phyloP scores from a whole-genome alignment of 2,797 vertebrate species.

The Perodicticus potto region DNA sequence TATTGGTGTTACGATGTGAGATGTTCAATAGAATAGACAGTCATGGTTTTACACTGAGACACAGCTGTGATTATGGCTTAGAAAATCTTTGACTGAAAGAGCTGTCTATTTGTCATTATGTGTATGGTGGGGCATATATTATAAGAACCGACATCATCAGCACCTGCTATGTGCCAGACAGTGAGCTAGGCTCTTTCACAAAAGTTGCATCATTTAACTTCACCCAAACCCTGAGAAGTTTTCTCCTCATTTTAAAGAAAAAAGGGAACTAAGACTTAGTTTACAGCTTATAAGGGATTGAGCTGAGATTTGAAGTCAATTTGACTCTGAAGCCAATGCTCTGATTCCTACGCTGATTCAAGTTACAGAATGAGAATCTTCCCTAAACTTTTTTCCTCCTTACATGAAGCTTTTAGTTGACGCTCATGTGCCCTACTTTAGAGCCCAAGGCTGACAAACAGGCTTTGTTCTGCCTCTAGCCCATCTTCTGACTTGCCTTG shows the following conservation, averaged over 20 bases:
- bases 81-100: constrained; percentile 68
- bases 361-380: constrained; percentile 61
- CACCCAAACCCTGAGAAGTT: neutral
- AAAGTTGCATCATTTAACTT: constrained; percentile 35
- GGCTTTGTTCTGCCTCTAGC: constrained; percentile 76
- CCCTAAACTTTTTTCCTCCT: constrained; percentile 44
- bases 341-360: too few species aligned
- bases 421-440: constrained; percentile 76
- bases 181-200: constrained; percentile 18
- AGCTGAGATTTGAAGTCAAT: too few species aligned
- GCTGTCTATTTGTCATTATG: constrained; percentile 50
- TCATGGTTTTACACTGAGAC: constrained; percentile 69
- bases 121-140: constrained; percentile 1
- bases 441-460: constrained; percentile 70
- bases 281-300: too few species aligned
- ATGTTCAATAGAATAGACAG: constrained; percentile 50
- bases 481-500: constrained; percentile 70
- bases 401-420: constrained; percentile 57
- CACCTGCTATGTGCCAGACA: constrained; percentile 20
- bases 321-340: too few species aligned
- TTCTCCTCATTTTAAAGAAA: constrained; percentile 40
- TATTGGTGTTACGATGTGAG: constrained; percentile 67
- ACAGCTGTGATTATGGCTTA: constrained; percentile 63
- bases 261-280: constrained; percentile 14
- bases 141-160: constrained; percentile 19